Evolutionary conservation across 1,140 invertebrate species (phyloP).

Genomic region (Cydia fagiglandana): DNA sequence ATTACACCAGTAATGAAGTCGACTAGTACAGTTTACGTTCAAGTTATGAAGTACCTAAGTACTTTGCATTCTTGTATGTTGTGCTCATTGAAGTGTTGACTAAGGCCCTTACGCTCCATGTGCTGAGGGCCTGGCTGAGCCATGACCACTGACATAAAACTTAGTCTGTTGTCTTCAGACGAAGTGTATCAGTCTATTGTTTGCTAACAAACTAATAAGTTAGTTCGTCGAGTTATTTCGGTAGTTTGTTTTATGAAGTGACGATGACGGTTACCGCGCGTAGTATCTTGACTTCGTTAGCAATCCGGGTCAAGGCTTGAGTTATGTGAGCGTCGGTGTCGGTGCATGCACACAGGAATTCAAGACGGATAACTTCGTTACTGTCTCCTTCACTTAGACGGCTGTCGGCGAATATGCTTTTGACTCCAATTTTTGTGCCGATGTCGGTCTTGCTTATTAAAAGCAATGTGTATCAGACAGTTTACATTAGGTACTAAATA

Average conservation of each 20-base stretch:
- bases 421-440: too few species aligned
- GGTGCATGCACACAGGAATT: slow-evolving; percentile 42
- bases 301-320: slow-evolving; percentile 62
- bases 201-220: neutral
- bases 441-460: too few species aligned
- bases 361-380: slow-evolving; percentile 24
- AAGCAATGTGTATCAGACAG: too few species aligned
- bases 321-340: slow-evolving; percentile 48
- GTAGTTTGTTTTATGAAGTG: slow-evolving; percentile 33
- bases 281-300: slow-evolving; percentile 50
- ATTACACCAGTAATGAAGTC: too few species aligned
- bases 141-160: neutral
- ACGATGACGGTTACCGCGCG: slow-evolving; percentile 39
- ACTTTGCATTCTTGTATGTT: neutral
- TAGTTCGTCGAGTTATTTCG: neutral
- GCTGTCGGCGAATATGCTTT: neutral
- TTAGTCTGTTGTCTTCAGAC: neutral
- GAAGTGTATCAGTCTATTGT: neutral
- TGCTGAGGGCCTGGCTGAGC: neutral
- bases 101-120: neutral
- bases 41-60: too few species aligned
- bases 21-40: too few species aligned
- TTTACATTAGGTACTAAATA: too few species aligned
- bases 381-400: neutral
- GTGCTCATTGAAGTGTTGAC: neutral